These are phyloP conservation scores for roundworm (Caenorhabditis elegans) DNA, from an alignment of 1,140 invertebrate genomes.

Conservation along the genomic window DNA sequence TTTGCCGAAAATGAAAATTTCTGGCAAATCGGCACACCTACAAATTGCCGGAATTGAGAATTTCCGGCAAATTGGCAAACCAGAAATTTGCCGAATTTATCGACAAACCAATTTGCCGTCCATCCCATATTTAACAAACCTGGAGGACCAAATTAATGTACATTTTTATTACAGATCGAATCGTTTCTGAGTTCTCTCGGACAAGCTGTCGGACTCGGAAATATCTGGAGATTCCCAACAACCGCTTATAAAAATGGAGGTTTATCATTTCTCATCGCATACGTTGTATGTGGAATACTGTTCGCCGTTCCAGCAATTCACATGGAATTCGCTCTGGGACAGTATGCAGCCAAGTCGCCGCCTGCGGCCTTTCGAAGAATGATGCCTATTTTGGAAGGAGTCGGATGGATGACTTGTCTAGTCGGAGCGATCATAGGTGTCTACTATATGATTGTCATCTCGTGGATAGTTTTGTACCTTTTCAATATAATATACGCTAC, in stretches of 20 bases:
- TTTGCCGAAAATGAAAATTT: too few relatives aligned
- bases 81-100: too few relatives aligned
- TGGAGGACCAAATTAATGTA: too few relatives aligned
- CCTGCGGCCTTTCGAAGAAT: neutral
- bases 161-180: conserved; percentile 78
- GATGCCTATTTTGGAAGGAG: neutral
- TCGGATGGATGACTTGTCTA: neutral
- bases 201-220: conserved; percentile 83
- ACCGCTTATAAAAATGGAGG: conserved; percentile 90
- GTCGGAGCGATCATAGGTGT: neutral
- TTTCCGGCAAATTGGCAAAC: too few relatives aligned
- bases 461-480: neutral
- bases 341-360: neutral
- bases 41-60: too few relatives aligned
- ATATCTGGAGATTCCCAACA: conserved; percentile 92
- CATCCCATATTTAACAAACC: too few relatives aligned
- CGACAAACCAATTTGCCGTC: too few relatives aligned
- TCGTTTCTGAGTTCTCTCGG: conserved; percentile 87
- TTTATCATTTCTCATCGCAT: conserved; percentile 71
- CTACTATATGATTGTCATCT: conserved; percentile 14
- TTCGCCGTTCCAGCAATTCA: conserved; percentile 42
- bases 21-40: too few relatives aligned
- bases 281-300: neutral
- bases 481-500: neutral
- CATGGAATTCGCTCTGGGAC: conserved; percentile 33